phyloP scores from a whole-genome alignment of 2,888 invertebrate genomes.

The Leptarthrus brevirostris region DNA sequence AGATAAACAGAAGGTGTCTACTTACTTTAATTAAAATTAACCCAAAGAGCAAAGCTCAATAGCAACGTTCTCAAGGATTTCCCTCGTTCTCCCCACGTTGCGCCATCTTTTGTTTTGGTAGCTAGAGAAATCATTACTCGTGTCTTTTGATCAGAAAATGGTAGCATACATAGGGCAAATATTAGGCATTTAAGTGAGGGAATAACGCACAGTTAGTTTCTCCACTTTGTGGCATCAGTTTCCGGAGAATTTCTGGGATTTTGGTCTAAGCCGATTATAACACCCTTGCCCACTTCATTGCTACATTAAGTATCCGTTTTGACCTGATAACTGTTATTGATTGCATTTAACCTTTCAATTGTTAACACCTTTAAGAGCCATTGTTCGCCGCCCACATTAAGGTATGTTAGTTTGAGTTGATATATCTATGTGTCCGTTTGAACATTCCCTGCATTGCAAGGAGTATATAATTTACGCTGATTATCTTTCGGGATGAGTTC shows the following conservation, averaged over 20 bases:
- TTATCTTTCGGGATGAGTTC: conserved; percentile 14
- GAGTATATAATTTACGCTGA: conserved; percentile 33
- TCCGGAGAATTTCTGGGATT: not conserved
- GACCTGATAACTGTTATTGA: conserved; percentile 7
- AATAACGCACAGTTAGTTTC: not conserved
- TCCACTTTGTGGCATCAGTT: not conserved
- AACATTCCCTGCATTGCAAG: conserved; percentile 5
- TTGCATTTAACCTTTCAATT: not conserved
- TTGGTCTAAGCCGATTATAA: not conserved
- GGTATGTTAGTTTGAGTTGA: not conserved
- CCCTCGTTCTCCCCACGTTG: too few species aligned
- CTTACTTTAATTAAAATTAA: too few species aligned
- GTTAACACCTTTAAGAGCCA: not conserved
- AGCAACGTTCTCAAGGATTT: too few species aligned
- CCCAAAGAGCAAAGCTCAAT: too few species aligned
- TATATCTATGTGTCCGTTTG: not conserved
- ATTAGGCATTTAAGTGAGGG: not conserved
- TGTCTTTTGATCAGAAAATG: too few species aligned
- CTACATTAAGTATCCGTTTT: not conserved
- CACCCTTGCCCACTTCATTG: not conserved
- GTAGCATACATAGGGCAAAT: too few species aligned
- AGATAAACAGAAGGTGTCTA: too few species aligned
- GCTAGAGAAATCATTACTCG: too few species aligned
- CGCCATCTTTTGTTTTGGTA: too few species aligned
- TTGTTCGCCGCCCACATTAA: not conserved